These are phyloP conservation scores for Oikopleura dioica DNA, from an alignment of 23 tunicate genomes.

Conservation along the genomic window DNA sequence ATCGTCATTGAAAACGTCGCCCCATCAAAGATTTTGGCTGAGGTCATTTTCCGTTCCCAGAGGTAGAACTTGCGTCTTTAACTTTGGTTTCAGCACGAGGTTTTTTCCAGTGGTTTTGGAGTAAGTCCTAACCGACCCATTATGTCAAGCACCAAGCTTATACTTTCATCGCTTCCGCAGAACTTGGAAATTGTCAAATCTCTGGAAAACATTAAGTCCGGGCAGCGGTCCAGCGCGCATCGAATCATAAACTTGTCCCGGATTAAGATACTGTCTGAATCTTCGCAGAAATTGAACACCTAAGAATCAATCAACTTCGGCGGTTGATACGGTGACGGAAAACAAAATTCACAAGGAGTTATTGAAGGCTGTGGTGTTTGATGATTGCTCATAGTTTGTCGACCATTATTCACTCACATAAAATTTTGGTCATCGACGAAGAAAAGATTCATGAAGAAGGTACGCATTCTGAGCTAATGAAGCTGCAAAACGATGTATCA, in stretches of 20 bases:
- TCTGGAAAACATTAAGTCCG: slow-evolving; percentile 76
- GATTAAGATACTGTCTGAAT: slow-evolving; percentile 82
- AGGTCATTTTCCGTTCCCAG: slow-evolving; percentile 95
- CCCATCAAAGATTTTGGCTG: slow-evolving; percentile 99
- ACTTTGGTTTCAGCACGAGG: too few relatives aligned
- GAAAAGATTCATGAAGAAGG: too few relatives aligned
- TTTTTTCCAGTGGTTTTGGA: too few relatives aligned
- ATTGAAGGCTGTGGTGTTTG: too few relatives aligned
- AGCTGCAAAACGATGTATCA: too few relatives aligned
- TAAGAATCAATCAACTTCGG: too few relatives aligned
- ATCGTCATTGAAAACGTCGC: slow-evolving; percentile 84
- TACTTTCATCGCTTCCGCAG: slow-evolving; percentile 90
- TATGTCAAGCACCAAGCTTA: slow-evolving; percentile 79
- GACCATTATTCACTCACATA: too few relatives aligned
- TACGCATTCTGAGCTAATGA: too few relatives aligned
- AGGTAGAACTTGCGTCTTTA: slow-evolving; percentile 74
- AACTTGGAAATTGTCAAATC: slow-evolving; percentile 62
- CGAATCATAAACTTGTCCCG: slow-evolving; percentile 95
- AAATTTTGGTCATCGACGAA: too few relatives aligned
- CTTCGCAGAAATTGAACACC: slow-evolving; percentile 67
- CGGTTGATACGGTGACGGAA: too few relatives aligned
- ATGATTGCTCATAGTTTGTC: too few relatives aligned
- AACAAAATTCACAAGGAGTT: too few relatives aligned
- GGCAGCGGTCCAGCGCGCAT: slow-evolving; percentile 67
- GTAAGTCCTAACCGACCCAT: slow-evolving; percentile 48